Base-by-base conservation (phyloP, 2,113 vertebrate species). In the Phrynocephalus versicolor region DNA sequence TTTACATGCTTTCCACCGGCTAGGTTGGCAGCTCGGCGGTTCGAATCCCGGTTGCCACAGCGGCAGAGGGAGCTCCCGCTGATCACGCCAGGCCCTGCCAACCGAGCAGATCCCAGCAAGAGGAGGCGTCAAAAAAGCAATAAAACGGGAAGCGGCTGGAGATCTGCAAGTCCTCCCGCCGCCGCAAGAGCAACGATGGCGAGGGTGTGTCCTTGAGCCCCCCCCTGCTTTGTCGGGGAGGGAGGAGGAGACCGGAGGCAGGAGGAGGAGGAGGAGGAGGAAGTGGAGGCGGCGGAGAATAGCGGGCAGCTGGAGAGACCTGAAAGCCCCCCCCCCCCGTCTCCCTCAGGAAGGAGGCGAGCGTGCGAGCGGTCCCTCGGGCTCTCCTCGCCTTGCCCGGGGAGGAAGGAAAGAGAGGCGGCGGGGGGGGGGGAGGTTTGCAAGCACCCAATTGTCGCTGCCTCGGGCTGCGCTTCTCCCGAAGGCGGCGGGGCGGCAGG, bases 211-310 rank as follows among this genome's bases (percentile, higher is more conserved):
- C 84, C 39, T 77, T 16, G 0, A 27, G 51, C 15, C n/a, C 71
- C 83, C 33, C 75, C 81, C 6, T 35, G 30, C 45, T 65, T 8
- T 72, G 45, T 57, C 87, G 86, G 81, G 82, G 87, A 80, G 80
- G 71, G 51, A 58, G 75, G 73, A 35, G 75, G 81, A 82, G 80
- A 78, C 70, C 25, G 67, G 70, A 57, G 85, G 80, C 60, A 27
- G 85, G 81, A 60, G 89, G 51, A n/a, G 73, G 3, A 65, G 67
- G 80, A 69, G 79, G 84, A n/a, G 58, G 88, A 72, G 70, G 88
- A 83, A 86, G 93, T 71, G 71, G 91, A 88, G 86, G 92, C 85
- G 88, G 91, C 79, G 72, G 89, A 76, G 92, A 84, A 84, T 89
- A 89, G 92, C 90, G 84, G 91, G 89, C 78, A 77, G 83, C 83